Conservation (phyloP, 2,888 invertebrate genomes). For the Diplazon laetatorius region DNA sequence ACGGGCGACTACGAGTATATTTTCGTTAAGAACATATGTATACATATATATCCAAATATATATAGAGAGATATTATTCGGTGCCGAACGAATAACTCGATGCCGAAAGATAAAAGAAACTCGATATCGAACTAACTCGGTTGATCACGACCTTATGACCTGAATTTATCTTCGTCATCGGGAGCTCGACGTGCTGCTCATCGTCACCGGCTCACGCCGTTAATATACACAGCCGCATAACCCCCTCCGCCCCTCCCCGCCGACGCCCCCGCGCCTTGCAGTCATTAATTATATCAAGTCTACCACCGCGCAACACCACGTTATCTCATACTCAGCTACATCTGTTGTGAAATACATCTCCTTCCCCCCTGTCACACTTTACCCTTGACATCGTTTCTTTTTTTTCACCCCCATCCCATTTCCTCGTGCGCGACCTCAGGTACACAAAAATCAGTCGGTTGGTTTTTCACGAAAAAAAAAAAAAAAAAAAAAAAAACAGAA, state of each 20-base stretch:
- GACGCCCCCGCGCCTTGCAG: no score
- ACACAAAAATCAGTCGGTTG: no score
- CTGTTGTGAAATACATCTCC: constrained; percentile 4
- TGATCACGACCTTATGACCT: constrained; percentile 22
- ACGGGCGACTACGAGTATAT: background rate
- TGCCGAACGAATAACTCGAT: background rate
- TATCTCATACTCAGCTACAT: constrained; percentile 7
- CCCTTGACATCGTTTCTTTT: background rate
- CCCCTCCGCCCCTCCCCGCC: no score
- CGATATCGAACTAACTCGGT: constrained; percentile 3
- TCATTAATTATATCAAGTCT: constrained; percentile 10
- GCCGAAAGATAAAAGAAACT: background rate
- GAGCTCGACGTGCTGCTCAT: background rate
- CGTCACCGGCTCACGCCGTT: background rate
- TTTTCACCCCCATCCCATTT: background rate
- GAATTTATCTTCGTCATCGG: constrained; percentile 21
- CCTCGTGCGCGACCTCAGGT: no score
- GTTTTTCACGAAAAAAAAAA: no score
- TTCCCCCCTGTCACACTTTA: background rate
- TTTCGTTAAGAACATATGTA: no score
- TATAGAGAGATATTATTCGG: constrained; percentile 4
- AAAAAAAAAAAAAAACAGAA: no score
- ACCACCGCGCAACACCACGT: background rate
- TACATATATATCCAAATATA: no score
- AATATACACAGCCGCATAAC: background rate